Base-by-base conservation (phyloP, 2,888 invertebrate species). In the Meiosimyza platycephala region DNA sequence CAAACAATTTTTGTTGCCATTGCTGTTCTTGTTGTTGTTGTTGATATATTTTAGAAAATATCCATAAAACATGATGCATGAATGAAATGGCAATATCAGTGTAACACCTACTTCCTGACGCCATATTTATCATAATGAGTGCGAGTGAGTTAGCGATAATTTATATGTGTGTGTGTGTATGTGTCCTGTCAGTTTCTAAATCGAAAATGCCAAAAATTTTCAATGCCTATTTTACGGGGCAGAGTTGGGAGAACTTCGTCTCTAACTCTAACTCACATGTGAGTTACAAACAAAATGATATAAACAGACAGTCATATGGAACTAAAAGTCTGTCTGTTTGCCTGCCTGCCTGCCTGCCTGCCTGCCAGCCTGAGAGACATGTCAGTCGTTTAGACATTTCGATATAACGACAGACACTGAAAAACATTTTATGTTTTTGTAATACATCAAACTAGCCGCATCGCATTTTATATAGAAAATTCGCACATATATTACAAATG, bases 401-500 rank as follows among this genome's bases (percentile, higher is more conserved):
- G 50, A 48, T 18, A 9, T 16, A 28, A 9, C 2, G 66, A 28
- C 55, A 57, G 50, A 54, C 66, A 68, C 22, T 57, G 59, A 68
- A 48, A 68, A 68, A 68, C 71, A 68, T 71, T 82, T 82, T 80
- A 80, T 79, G 79, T 79, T 80, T 79, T 79, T 68, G 81, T 82
- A 84, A 84, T 84, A 83, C 83, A 84, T 85, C 85, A 82, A 83
- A 85, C 84, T 85, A 83, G 83, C 85, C 84, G 82, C 83, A 85
- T 83, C 82, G 81, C 40, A 40, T 82, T 80, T 81, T 70, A 72
- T 55, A 72, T 71, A 64, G 55, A 71, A 51, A 60, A 40, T 28
- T 28, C 28, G 28, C 28, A 28, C 28, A 28, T 28, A 28, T 28
- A 28, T 40, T 40, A 40, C 40, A 40, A 40, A 40, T 40, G 67